phyloP scores from a whole-genome alignment of 2,888 invertebrate genomes.

The Pandemis cinnamomeana region DNA sequence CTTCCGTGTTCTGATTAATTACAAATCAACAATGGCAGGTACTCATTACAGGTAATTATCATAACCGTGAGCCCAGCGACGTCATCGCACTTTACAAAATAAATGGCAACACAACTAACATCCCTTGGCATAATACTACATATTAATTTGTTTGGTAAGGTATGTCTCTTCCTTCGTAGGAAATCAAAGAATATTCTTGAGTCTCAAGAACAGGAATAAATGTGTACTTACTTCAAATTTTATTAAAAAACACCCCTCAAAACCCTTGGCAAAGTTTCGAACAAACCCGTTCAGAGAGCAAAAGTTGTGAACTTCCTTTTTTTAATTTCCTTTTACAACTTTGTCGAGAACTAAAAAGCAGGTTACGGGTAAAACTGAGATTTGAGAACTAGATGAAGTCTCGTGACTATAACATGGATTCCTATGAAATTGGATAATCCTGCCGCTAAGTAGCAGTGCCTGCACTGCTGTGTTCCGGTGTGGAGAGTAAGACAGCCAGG shows the following conservation, averaged over 20 bases:
- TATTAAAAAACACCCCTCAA: neutral
- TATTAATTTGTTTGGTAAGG: too few species aligned
- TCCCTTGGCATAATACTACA: too few species aligned
- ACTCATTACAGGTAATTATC: too few species aligned
- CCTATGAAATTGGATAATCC: too few species aligned
- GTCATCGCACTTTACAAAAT: too few species aligned
- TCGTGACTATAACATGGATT: neutral
- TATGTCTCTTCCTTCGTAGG: neutral
- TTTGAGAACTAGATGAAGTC: neutral
- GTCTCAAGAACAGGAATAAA: neutral
- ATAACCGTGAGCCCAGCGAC: too few species aligned
- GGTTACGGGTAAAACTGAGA: neutral
- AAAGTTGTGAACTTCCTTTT: slow-evolving; percentile 23
- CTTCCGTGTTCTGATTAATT: too few species aligned
- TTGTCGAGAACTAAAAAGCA: neutral
- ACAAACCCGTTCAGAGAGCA: slow-evolving; percentile 1
- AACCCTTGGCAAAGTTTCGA: slow-evolving; percentile 9
- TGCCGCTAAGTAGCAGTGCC: too few species aligned
- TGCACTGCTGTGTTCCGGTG: too few species aligned
- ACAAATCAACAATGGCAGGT: too few species aligned
- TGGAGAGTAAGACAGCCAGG: too few species aligned
- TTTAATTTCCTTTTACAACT: slow-evolving; percentile 13
- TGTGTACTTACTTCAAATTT: neutral
- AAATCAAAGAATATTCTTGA: neutral
- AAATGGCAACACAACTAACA: too few species aligned